Percentiles rank a stretch among this genome's conserved stretches.
These are phyloP conservation scores for Nipponacmea schrenckii DNA, from an alignment of 2,888 invertebrate genomes.

Conservation along the genomic window DNA sequence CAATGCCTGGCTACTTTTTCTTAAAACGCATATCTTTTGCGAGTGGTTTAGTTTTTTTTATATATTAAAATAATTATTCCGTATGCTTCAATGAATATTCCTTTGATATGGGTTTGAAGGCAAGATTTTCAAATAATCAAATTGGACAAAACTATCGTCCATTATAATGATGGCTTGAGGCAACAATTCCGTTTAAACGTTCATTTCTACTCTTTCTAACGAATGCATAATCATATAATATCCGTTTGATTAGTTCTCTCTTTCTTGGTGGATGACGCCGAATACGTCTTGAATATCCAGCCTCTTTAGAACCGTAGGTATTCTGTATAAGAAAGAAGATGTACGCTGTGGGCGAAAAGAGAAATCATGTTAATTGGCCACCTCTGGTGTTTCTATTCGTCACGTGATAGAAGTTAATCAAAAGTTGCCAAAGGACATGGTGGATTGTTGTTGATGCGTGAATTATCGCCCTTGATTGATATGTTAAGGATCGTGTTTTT, in stretches of 20 bases:
- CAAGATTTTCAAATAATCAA: background rate
- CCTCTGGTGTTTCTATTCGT: conserved; percentile 23
- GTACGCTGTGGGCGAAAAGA: background rate
- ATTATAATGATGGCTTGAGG: background rate
- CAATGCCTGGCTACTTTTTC: too few relatives aligned
- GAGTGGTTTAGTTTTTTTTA: too few relatives aligned
- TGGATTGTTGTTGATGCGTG: conserved; percentile 8
- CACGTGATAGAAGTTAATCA: conserved; percentile 33
- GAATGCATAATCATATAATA: conserved; percentile 25
- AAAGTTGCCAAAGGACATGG: conserved; percentile 19
- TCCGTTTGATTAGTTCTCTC: conserved; percentile 18
- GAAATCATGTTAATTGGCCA: conserved; percentile 5
- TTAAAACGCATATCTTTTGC: too few relatives aligned
- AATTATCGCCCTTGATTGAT: conserved; percentile 8
- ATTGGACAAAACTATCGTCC: background rate
- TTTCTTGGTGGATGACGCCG: conserved; percentile 20
- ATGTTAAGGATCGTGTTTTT: conserved; percentile 9
- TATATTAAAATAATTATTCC: too few relatives aligned
- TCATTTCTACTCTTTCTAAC: conserved; percentile 15
- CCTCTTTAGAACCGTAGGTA: background rate
- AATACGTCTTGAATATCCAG: conserved; percentile 5
- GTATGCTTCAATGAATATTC: too few relatives aligned
- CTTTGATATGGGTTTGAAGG: too few relatives aligned
- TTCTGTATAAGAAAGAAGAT: too few relatives aligned
- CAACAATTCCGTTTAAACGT: background rate